Base-by-base conservation (phyloP, 2,797 vertebrate species). In the Trematomus bernacchii region DNA sequence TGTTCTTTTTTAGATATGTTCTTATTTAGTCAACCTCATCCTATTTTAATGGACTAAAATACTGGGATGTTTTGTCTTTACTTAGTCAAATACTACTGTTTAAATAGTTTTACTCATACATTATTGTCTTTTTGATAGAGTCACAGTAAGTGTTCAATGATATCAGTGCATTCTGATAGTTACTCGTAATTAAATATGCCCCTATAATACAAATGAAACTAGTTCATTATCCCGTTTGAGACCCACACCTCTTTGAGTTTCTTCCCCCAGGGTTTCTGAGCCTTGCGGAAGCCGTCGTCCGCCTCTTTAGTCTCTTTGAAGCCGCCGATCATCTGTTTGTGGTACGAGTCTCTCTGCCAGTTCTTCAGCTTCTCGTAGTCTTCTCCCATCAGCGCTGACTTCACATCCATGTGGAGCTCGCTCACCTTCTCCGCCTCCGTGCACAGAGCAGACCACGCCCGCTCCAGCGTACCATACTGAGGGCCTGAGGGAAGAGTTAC, bases 301-400 rank as follows among this genome's bases (percentile, higher is more conserved):
- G 98, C 97, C 89, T 99, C 98, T 84, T 98, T 99, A 14, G 97
- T 98, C 93, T 99, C 98, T 91, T 99, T 99, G 88, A 97, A 99
- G 89, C 98, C 96, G 0, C 97, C 98, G 47, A 99, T 99, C 97
- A 99, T 99, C 95, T 99, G 98, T 79, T 99, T 99, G 94, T 99
- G 98, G 89, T 96, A 99, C 72, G 96, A 93, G 51, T 99, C 98
- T 84, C 96, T 97, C 95, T 99, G 98, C 98, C 98, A 99, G 93
- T 97, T 98, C 95, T 99, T 99, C 90, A 99, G 95, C 92, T 98
- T 99, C 93, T 99, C 98, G 11, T 96, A 97, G 94, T 99, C 98
- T 76, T 99, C 98, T 10, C 93, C 96, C 97, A 99, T 99, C 87
- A 99, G 90, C 0, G 95, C 91, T 16, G 94, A 77, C 90, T 98